Conservation (phyloP, 1,140 invertebrate genomes). For the Drosophila quadrilineata region DNA sequence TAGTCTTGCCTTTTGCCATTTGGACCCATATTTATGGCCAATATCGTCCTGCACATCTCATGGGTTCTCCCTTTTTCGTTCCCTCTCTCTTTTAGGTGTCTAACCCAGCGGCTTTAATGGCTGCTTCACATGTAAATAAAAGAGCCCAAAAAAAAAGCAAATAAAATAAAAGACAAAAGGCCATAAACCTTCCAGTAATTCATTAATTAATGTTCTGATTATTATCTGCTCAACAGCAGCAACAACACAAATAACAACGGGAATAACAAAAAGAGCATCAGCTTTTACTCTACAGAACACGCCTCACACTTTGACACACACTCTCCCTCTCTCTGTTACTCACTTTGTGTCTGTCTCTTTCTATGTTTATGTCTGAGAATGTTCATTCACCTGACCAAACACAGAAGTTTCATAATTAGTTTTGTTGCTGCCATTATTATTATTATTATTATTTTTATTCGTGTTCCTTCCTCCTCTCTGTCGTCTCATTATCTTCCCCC, state of each 20-base stretch:
- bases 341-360: background rate
- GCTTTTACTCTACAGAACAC: too few species aligned
- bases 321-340: constrained; percentile 1
- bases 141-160: constrained; percentile 12
- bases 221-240: constrained; percentile 49
- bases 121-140: constrained; percentile 38
- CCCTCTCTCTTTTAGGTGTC: background rate
- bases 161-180: constrained; percentile 23
- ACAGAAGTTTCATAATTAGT: constrained; percentile 67
- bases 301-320: too few species aligned
- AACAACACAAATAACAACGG: constrained; percentile 25
- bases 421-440: constrained; percentile 19
- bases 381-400: constrained; percentile 41
- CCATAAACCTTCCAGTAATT: constrained; percentile 43
- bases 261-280: too few species aligned
- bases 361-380: constrained; percentile 3
- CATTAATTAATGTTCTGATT: constrained; percentile 69
- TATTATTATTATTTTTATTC: too few species aligned
- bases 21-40: constrained; percentile 25
- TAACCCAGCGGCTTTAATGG: constrained; percentile 38
- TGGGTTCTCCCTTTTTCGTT: background rate
- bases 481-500: too few species aligned
- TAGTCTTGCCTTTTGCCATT: constrained; percentile 5
- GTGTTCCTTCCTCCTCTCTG: too few species aligned
- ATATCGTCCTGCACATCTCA: background rate